Evolutionary conservation across 2,797 vertebrate genomes (phyloP).

Genomic region (Ammospiza maritima): DNA sequence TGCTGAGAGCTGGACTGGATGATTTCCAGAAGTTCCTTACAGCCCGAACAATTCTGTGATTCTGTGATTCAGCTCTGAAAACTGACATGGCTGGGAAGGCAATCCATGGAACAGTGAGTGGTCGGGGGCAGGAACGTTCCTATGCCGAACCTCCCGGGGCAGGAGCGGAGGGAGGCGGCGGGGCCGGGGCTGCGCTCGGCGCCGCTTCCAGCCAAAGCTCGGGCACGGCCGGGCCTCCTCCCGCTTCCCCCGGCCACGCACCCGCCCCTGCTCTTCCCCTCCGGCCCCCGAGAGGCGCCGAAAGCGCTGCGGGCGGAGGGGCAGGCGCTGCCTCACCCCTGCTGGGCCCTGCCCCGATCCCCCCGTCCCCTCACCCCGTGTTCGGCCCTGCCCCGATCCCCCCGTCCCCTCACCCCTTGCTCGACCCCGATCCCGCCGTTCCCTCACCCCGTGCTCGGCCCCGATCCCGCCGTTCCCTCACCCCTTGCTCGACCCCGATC

Average conservation of each 20-base stretch:
- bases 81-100: rapidly evolving
- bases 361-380: neutral
- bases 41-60: neutral
- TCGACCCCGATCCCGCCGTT: neutral
- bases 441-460: neutral
- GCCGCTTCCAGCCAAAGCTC: no score
- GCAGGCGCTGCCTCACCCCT: neutral
- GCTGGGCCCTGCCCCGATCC: neutral
- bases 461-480: neutral
- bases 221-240: neutral
- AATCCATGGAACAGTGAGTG: rapidly evolving
- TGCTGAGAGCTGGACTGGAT: neutral
- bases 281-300: neutral
- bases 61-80: neutral
- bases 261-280: neutral
- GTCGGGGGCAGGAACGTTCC: rapidly evolving
- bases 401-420: no score
- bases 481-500: no score
- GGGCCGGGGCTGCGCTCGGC: neutral
- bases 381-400: neutral
- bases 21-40: neutral
- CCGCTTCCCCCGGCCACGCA: neutral
- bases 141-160: rapidly evolving
- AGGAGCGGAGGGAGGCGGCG: neutral
- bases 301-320: neutral